phyloP scores from a whole-genome alignment of 2,888 invertebrate genomes.

The Drosophila hamatofila region DNA sequence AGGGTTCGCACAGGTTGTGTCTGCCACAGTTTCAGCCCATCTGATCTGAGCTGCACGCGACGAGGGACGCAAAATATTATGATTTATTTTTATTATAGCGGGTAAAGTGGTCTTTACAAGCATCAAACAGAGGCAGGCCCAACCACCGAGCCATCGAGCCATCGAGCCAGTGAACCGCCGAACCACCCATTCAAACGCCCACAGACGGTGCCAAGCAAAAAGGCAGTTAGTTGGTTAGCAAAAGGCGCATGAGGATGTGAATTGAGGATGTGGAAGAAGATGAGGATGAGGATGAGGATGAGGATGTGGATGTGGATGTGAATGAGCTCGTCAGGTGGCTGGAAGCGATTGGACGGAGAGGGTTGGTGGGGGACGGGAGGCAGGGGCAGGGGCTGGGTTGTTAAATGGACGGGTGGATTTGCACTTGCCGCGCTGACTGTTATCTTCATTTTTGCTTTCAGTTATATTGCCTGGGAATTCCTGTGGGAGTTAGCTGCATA shows the following conservation, averaged over 20 bases:
- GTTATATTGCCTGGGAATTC: conserved; percentile 84
- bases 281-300: conserved; percentile 34
- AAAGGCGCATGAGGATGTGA: conserved; percentile 49
- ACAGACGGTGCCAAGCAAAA: conserved; percentile 56
- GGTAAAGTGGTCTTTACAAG: conserved; percentile 84
- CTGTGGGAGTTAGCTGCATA: conserved; percentile 69
- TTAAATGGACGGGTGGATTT: conserved; percentile 84
- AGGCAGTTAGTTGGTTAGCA: conserved; percentile 78
- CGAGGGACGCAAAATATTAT: conserved; percentile 82
- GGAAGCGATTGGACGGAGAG: conserved; percentile 7
- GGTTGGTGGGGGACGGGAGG: not conserved
- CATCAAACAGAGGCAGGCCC: conserved; percentile 71
- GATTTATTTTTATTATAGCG: conserved; percentile 85
- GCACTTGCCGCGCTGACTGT: conserved; percentile 83
- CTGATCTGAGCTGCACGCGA: conserved; percentile 32
- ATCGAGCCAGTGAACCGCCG: not conserved
- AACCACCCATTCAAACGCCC: conserved; percentile 29
- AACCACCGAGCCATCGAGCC: not conserved
- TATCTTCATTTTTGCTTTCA: conserved; percentile 83
- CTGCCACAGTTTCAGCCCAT: conserved; percentile 18
- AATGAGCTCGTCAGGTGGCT: conserved; percentile 51
- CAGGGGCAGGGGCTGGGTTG: conserved; percentile 61
- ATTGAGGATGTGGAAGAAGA: conserved; percentile 38
- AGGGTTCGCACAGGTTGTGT: conserved; percentile 34
- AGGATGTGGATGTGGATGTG: conserved; percentile 23